These are phyloP conservation scores for Spodoptera frugiperda DNA, from an alignment of 1,140 invertebrate species.

Conservation along the genomic window DNA sequence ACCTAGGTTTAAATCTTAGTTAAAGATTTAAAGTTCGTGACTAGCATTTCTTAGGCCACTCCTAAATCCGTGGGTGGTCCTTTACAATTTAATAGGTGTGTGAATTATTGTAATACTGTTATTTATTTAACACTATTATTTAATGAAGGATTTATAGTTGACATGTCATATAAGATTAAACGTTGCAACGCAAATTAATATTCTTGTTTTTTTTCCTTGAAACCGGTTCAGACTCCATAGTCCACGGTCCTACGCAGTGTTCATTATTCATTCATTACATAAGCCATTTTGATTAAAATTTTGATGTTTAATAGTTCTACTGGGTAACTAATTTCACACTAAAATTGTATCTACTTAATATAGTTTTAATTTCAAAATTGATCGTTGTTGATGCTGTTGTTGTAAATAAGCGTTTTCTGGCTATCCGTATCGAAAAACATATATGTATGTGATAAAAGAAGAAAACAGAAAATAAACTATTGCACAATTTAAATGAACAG, in stretches of 20 bases:
- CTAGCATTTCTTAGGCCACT: neutral
- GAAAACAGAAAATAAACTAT: too few species aligned
- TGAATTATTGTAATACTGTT: neutral
- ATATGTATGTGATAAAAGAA: too few species aligned
- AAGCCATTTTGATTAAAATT: neutral
- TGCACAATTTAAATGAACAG: too few species aligned
- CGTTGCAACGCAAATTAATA: conserved; percentile 12
- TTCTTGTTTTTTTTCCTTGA: conserved; percentile 21
- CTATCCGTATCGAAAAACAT: too few species aligned
- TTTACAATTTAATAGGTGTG: neutral
- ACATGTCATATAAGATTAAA: conserved; percentile 6
- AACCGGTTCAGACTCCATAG: neutral
- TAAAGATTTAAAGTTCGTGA: too few species aligned
- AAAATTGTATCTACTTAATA: neutral
- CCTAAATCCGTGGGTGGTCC: neutral
- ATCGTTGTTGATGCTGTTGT: neutral
- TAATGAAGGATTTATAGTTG: neutral
- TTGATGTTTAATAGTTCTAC: neutral
- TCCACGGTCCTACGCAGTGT: neutral
- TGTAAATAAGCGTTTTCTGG: too few species aligned
- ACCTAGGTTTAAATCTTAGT: too few species aligned
- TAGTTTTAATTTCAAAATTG: too few species aligned
- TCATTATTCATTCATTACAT: neutral
- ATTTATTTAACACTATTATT: neutral
- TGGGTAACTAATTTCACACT: too few species aligned